A percentile compares a stretch with the other conserved stretches of the same genome.
phyloP scores from a whole-genome alignment of 2,113 vertebrate species.

The Caranx melampygus region DNA sequence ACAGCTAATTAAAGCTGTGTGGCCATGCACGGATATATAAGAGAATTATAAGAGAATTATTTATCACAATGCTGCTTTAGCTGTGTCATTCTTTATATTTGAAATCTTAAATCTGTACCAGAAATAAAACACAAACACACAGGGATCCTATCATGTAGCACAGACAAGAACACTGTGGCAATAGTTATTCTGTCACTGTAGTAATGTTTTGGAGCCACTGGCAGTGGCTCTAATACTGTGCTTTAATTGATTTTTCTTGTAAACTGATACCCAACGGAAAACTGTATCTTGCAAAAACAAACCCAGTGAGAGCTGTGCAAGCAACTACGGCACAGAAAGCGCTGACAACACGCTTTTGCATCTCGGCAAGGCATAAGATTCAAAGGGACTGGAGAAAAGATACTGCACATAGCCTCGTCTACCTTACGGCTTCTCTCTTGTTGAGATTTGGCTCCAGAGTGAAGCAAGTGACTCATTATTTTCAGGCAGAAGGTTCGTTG shows the following conservation, averaged over 20 bases:
- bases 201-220: neutral
- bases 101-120: neutral
- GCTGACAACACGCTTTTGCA: conserved; percentile 40
- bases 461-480: conserved; percentile 6
- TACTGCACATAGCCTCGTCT: conserved; percentile 5
- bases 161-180: neutral
- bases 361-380: conserved; percentile 34
- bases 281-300: conserved; percentile 55
- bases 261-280: conserved; percentile 27
- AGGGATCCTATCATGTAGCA: neutral
- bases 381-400: conserved; percentile 31
- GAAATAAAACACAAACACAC: neutral
- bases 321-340: conserved; percentile 27
- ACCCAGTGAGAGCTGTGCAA: conserved; percentile 52
- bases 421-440: conserved; percentile 9
- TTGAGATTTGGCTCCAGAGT: conserved; percentile 10
- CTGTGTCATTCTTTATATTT: neutral
- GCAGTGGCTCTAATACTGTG: conserved; percentile 22
- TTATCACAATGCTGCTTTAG: neutral
- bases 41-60: neutral
- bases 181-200: neutral
- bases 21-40: neutral
- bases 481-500: neutral
- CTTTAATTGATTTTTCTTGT: conserved; percentile 49
- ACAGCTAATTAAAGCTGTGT: conserved; percentile 2